Conservation (phyloP, 2,113 vertebrate genomes). For the Phalacrocorax carbo region DNA sequence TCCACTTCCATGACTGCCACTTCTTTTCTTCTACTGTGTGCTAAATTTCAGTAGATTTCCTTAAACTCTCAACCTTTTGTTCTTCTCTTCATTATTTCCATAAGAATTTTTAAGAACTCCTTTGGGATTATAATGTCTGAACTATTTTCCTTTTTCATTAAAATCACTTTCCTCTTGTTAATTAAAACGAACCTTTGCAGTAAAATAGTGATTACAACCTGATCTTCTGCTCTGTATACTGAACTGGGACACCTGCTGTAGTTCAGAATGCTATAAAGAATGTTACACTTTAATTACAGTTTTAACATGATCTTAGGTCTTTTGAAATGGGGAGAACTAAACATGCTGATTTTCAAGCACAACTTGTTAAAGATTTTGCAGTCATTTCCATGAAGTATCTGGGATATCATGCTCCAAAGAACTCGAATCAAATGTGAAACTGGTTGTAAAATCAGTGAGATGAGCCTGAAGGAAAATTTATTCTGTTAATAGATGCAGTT, state of each 20-base stretch:
- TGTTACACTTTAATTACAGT: neutral
- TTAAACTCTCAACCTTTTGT: neutral
- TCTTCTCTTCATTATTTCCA: slow-evolving; percentile 7
- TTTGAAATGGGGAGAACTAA: neutral
- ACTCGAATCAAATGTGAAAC: slow-evolving; percentile 11
- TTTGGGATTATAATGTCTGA: neutral
- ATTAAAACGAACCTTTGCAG: slow-evolving; percentile 45
- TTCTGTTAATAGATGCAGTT: neutral
- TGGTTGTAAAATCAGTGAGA: slow-evolving; percentile 18
- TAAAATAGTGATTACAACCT: slow-evolving; percentile 25
- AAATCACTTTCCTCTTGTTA: slow-evolving; percentile 35
- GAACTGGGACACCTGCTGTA: neutral
- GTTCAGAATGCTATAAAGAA: neutral
- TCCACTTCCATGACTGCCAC: neutral
- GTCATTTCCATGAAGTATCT: neutral
- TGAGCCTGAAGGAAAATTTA: neutral
- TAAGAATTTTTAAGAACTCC: neutral
- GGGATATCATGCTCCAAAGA: neutral
- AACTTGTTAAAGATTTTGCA: slow-evolving; percentile 21
- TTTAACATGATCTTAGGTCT: neutral
- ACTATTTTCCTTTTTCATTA: neutral
- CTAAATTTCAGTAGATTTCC: neutral
- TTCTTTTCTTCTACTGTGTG: neutral
- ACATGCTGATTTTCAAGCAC: neutral
- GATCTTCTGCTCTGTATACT: neutral